Evolutionary conservation across 1,140 invertebrate genomes (phyloP).

Genomic region (Wasmannia auropunctata): DNA sequence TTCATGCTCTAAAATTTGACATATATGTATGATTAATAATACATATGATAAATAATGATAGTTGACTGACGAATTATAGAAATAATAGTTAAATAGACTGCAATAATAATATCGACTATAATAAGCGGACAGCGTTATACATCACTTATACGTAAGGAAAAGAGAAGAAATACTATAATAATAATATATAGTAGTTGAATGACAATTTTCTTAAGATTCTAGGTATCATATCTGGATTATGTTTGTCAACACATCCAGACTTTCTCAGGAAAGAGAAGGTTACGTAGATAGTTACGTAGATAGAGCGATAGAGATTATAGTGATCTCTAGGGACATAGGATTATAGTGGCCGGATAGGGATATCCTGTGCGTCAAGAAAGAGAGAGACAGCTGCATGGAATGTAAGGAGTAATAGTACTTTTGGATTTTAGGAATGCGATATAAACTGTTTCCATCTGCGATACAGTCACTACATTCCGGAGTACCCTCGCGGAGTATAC

Average conservation of each 20-base stretch:
- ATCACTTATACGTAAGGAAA: background rate
- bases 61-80: background rate
- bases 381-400: background rate
- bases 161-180: background rate
- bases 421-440: background rate
- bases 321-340: slow-evolving; percentile 32
- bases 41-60: background rate
- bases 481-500: slow-evolving; percentile 1
- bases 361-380: slow-evolving; percentile 10
- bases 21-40: background rate
- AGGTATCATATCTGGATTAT: background rate
- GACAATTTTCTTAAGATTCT: background rate
- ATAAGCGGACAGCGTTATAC: background rate
- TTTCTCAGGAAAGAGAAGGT: background rate
- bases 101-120: background rate
- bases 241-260: background rate
- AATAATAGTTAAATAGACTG: background rate
- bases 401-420: background rate
- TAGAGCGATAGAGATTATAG: background rate
- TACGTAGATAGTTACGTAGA: background rate
- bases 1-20: background rate
- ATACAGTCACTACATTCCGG: background rate
- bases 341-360: slow-evolving; percentile 2
- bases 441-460: background rate
- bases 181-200: background rate